phyloP scores from a whole-genome alignment of 2,113 vertebrate genomes.

The Lycaon pictus region DNA sequence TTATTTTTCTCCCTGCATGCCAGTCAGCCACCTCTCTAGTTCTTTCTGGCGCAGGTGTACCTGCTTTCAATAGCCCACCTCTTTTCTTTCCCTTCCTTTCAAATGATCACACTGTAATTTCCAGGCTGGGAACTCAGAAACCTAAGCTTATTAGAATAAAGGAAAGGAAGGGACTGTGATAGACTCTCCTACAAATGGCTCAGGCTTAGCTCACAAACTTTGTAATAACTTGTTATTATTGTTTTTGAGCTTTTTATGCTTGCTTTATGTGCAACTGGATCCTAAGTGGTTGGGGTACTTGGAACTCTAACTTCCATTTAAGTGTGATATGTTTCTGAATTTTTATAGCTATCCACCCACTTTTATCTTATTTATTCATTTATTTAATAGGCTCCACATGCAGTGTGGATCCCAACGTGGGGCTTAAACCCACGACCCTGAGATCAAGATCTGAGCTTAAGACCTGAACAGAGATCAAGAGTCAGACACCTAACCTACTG shows the following conservation, averaged over 20 bases:
- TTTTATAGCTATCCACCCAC: neutral
- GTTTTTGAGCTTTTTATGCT: neutral
- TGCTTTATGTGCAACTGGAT: neutral
- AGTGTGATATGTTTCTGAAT: neutral
- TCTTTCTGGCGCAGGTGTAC: neutral
- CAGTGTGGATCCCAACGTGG: too few species aligned
- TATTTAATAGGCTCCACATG: too few species aligned
- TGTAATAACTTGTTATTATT: neutral
- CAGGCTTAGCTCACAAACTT: neutral
- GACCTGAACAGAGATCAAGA: too few species aligned
- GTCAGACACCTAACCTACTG: too few species aligned
- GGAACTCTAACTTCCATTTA: neutral
- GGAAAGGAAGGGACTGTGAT: neutral
- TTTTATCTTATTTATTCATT: neutral
- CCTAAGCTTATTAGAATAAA: neutral
- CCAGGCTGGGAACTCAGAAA: neutral
- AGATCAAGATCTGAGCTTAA: too few species aligned
- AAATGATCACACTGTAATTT: neutral
- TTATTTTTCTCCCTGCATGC: neutral
- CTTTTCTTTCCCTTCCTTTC: neutral
- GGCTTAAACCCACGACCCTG: too few species aligned
- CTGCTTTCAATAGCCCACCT: neutral
- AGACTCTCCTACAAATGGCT: neutral
- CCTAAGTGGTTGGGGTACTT: neutral
- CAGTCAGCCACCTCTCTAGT: neutral